phyloP scores from a whole-genome alignment of 2,797 vertebrate genomes.

The Hephaestus fuliginosus region DNA sequence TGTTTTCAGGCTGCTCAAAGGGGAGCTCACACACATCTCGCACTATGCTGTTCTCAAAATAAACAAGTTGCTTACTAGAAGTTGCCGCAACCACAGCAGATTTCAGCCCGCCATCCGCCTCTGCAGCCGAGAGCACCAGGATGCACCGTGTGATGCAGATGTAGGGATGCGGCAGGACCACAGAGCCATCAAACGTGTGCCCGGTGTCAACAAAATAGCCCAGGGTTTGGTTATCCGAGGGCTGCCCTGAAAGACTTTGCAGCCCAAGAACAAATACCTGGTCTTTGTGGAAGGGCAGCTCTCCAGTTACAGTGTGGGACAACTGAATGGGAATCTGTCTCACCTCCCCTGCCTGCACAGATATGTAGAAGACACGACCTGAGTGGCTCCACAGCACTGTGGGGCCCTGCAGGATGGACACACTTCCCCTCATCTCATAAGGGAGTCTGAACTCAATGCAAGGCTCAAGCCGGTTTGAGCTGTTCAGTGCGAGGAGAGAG shows the following conservation, averaged over 20 bases:
- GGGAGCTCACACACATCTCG: conserved; percentile 89
- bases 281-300: conserved; percentile 78
- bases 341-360: conserved; percentile 75
- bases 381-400: conserved; percentile 89
- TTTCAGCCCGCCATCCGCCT: conserved; percentile 68
- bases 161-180: conserved; percentile 90
- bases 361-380: conserved; percentile 83
- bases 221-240: conserved; percentile 64
- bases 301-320: conserved; percentile 85
- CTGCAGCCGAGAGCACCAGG: conserved; percentile 78
- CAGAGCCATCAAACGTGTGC: conserved; percentile 72
- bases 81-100: conserved; percentile 86
- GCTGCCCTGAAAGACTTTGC: conserved; percentile 57
- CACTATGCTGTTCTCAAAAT: conserved; percentile 88
- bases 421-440: conserved; percentile 81
- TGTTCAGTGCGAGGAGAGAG: conserved; percentile 84
- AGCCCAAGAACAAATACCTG: conserved; percentile 86
- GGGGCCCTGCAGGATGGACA: conserved; percentile 89
- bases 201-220: conserved; percentile 84
- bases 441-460: conserved; percentile 86
- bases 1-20: conserved; percentile 82
- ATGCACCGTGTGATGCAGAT: conserved; percentile 85
- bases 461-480: conserved; percentile 81
- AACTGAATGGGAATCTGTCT: conserved; percentile 82
- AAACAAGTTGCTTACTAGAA: conserved; percentile 88